A percentile compares a stretch with the other conserved stretches of the same genome.
Conservation (phyloP, 92 coral and sea anemone genomes). For the Metridium senile region DNA sequence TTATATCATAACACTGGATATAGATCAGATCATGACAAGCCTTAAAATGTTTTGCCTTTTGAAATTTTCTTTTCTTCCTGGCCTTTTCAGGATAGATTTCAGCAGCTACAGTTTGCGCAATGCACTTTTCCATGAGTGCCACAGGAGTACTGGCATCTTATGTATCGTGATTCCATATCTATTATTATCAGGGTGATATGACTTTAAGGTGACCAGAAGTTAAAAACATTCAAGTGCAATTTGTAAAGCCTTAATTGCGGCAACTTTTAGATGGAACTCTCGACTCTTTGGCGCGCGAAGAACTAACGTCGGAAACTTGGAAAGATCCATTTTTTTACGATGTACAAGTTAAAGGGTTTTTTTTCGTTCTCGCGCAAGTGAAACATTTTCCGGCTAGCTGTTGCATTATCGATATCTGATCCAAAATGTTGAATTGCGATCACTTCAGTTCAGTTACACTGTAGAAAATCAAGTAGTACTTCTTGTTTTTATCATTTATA, state of each 20-base stretch:
- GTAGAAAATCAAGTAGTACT: no score
- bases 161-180: not conserved
- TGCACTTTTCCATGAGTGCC: not conserved
- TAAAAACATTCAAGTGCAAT: not conserved
- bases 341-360: no score
- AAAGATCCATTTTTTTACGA: no score
- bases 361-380: no score
- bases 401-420: no score
- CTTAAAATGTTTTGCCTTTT: not conserved
- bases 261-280: not conserved
- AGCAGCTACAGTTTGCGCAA: not conserved
- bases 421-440: no score
- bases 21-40: constrained; percentile 10
- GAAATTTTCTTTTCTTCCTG: not conserved
- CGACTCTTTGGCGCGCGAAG: no score
- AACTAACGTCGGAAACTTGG: no score
- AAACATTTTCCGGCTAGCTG: no score
- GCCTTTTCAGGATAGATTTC: not conserved
- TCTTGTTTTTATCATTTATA: no score
- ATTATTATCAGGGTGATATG: not conserved
- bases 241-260: not conserved
- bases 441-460: no score
- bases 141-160: not conserved
- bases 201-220: not conserved
- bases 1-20: constrained; percentile 14